These are phyloP conservation scores for Zygogramma bicolorata DNA, from an alignment of 2,888 invertebrate species.

Conservation along the genomic window DNA sequence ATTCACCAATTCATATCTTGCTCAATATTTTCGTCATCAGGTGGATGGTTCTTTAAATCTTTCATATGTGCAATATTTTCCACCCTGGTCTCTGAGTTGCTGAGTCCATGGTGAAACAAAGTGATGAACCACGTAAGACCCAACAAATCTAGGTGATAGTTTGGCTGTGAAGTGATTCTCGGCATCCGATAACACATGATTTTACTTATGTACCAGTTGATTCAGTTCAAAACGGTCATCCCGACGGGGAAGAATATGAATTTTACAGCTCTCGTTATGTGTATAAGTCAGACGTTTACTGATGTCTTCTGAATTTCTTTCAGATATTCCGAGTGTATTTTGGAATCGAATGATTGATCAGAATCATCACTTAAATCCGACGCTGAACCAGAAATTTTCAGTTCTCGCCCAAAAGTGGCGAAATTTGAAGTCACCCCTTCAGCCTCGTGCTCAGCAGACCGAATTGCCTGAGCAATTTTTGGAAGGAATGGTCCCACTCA, in stretches of 20 bases:
- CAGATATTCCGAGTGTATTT: no score
- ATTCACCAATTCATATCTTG: no score
- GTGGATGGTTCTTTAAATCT: no score
- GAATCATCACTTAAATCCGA: neutral
- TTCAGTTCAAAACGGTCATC: neutral
- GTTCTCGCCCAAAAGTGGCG: neutral
- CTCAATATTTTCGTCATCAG: no score
- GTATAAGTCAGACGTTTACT: no score
- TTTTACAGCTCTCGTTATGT: neutral
- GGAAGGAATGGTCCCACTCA: neutral
- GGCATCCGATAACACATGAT: no score
- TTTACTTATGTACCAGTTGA: no score
- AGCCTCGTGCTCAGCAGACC: neutral
- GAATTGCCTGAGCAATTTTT: neutral
- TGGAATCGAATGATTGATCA: neutral
- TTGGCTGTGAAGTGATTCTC: neutral
- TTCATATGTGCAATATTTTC: neutral
- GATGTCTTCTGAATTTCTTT: no score
- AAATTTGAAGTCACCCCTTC: neutral
- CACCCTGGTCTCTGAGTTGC: neutral
- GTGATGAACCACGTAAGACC: neutral
- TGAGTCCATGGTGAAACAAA: neutral
- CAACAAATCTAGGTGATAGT: neutral
- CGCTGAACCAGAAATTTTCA: neutral
- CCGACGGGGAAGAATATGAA: neutral